phyloP scores from a whole-genome alignment of 2,113 vertebrate species.

The Salvelinus sp. region DNA sequence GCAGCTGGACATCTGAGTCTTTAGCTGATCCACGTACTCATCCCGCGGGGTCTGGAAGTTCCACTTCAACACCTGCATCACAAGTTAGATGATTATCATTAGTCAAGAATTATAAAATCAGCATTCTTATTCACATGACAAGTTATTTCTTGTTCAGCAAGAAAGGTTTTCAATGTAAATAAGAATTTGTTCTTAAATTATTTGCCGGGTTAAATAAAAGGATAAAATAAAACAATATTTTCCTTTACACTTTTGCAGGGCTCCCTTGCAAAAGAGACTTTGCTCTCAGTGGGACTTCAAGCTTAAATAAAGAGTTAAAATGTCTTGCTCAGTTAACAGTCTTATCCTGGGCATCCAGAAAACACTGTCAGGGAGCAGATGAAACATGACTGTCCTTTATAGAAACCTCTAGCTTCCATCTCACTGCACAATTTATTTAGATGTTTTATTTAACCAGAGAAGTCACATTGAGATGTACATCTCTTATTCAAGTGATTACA shows the following conservation, averaged over 20 bases:
- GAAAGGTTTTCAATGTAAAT: not conserved
- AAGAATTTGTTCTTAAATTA: not conserved
- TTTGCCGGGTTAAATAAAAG: not conserved
- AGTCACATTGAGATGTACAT: too few species aligned
- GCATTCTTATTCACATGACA: not conserved
- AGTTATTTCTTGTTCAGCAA: not conserved
- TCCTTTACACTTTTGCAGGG: too few species aligned
- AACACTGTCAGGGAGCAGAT: not conserved
- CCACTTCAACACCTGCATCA: conserved; percentile 91
- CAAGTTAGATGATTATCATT: not conserved
- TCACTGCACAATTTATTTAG: too few species aligned
- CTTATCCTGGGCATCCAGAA: not conserved
- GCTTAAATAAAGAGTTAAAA: not conserved
- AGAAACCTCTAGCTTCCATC: too few species aligned
- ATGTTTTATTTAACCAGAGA: too few species aligned
- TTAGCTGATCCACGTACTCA: conserved; percentile 95
- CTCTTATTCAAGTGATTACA: too few species aligned
- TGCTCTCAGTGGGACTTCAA: not conserved
- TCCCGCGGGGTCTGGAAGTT: conserved; percentile 95
- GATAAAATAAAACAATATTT: too few species aligned
- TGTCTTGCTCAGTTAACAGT: not conserved
- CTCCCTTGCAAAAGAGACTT: too few species aligned
- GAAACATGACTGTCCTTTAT: not conserved
- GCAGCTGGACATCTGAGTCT: conserved; percentile 92
- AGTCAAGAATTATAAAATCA: not conserved